Base-by-base conservation (phyloP, 2,888 invertebrate species). In the Polyommatus iphigenia region DNA sequence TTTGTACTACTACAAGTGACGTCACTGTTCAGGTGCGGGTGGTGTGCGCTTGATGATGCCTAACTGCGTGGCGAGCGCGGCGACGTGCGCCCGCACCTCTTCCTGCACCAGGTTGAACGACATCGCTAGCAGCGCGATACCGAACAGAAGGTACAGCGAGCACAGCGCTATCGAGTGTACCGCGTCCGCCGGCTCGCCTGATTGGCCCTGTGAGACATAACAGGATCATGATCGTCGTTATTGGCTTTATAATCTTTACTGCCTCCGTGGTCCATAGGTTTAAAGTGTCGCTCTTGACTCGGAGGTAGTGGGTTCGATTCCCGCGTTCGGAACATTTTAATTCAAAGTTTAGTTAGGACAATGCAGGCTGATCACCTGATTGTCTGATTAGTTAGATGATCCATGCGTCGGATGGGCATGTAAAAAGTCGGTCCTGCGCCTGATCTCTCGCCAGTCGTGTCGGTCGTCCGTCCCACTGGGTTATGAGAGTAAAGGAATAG, bases 101-200 rank as follows among this genome's bases (percentile, higher is more conserved):
- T 98, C 98, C 89, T 98, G 99, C 72, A 99, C 98, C 86, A 99
- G 93, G 94, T 99, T 99, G 91, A 99, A 99, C 85, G 98, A 98
- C 99, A 99, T 99, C 46, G 99, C 99, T 81, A 99, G 92, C 73
- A 99, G 91, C 0, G 99, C 98, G 86, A 99, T 99, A 8, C 99
- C 99, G 88, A 99, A 98, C 71, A 99, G 95, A 81, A 99, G 94
- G 92, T 99, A 99, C 78, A 99, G 92, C 0, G 98, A 98, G 85
- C 98, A 98, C 78, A 98, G 95, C 0, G 98, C 98, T 81, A 99
- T 95, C 3, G 94, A 94, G 84, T 93, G 91, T 73, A 93, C 93
- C 0, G 94, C 93, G 1, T 89, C 91, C 0, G 88, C 88, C 0
- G 90, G 87, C 77, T 89, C 88, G 5, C 85, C 87, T 18, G 82